Evolutionary conservation across 2,113 vertebrate species (phyloP).

Genomic region (Urocolius indicus): DNA sequence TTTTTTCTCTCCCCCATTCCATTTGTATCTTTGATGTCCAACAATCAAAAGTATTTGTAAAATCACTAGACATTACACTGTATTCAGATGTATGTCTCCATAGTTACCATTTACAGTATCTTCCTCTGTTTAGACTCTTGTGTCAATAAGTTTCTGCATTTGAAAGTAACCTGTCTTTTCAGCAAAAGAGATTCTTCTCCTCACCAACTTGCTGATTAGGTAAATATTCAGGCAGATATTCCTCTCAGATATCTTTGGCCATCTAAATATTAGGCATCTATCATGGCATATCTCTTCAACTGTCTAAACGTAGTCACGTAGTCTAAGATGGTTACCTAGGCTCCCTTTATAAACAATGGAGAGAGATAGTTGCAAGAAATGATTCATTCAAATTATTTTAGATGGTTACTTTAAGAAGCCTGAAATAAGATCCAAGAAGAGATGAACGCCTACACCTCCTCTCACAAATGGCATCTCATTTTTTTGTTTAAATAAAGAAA

Average conservation of each 20-base stretch:
- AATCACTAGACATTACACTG: background rate
- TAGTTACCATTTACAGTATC: slow-evolving; percentile 1
- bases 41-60: background rate
- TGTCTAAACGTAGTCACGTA: background rate
- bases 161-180: background rate
- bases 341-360: slow-evolving; percentile 12
- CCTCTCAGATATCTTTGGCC: background rate
- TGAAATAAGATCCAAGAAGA: slow-evolving; percentile 47
- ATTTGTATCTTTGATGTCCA: background rate
- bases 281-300: background rate
- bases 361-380: background rate
- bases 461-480: background rate
- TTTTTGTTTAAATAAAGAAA: background rate
- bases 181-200: background rate
- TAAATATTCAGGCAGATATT: background rate
- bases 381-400: slow-evolving; percentile 54
- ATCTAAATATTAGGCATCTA: background rate
- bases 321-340: background rate
- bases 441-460: slow-evolving; percentile 22
- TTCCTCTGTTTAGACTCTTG: background rate
- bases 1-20: background rate
- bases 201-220: background rate
- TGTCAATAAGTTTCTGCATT: background rate
- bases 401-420: slow-evolving; percentile 26
- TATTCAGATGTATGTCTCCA: background rate